These are phyloP conservation scores for Aspiorhynchus laticeps DNA, from an alignment of 2,113 vertebrate genomes.

Conservation along the genomic window DNA sequence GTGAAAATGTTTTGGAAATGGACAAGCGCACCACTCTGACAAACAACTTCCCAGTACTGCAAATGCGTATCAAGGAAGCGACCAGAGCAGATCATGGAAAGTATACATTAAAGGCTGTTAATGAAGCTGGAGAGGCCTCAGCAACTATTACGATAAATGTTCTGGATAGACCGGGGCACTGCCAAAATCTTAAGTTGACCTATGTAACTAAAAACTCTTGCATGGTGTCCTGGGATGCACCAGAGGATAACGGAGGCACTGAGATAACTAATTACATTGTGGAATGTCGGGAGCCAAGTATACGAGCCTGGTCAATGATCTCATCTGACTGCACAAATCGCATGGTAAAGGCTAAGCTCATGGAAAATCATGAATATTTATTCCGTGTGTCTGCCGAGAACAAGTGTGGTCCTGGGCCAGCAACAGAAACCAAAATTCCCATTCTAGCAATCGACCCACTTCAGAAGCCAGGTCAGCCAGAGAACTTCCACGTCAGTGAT, in stretches of 20 bases:
- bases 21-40: slow-evolving; percentile 83
- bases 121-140: slow-evolving; percentile 92
- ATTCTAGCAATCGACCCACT: slow-evolving; percentile 92
- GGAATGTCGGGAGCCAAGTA: slow-evolving; percentile 91
- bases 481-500: slow-evolving; percentile 93
- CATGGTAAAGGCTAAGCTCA: slow-evolving; percentile 88
- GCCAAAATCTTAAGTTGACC: slow-evolving; percentile 87
- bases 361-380: slow-evolving; percentile 92
- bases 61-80: slow-evolving; percentile 89
- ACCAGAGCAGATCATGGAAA: slow-evolving; percentile 91
- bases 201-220: slow-evolving; percentile 91
- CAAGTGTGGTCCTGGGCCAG: slow-evolving; percentile 92
- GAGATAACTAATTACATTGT: slow-evolving; percentile 99
- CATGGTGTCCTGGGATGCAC: slow-evolving; percentile 93
- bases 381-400: slow-evolving; percentile 97
- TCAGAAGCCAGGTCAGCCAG: slow-evolving; percentile 93
- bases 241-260: slow-evolving; percentile 93
- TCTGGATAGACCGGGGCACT: slow-evolving; percentile 93
- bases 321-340: slow-evolving; percentile 91
- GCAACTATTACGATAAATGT: slow-evolving; percentile 90
- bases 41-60: slow-evolving; percentile 86
- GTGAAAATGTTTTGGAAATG: slow-evolving; percentile 80
- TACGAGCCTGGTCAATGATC: slow-evolving; percentile 93
- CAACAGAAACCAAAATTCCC: slow-evolving; percentile 89
- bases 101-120: slow-evolving; percentile 90